These are phyloP conservation scores for Tetrapedia diversipes DNA, from an alignment of 2,888 invertebrate species.

Conservation along the genomic window DNA sequence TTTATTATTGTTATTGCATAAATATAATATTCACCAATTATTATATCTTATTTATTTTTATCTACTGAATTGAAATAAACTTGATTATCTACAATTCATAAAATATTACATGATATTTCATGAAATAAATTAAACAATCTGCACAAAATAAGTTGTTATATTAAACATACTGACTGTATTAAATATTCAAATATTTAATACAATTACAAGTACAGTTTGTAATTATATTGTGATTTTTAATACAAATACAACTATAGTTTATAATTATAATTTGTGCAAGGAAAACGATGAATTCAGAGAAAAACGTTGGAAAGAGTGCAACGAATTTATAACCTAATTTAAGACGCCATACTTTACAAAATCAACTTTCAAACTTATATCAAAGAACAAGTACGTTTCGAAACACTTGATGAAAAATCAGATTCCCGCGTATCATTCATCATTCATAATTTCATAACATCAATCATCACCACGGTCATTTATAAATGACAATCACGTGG, in stretches of 20 bases:
- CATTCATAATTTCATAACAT: slow-evolving; percentile 42
- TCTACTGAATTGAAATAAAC: background rate
- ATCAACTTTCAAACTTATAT: slow-evolving; percentile 12
- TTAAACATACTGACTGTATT: background rate
- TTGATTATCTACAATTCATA: background rate
- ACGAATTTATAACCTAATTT: slow-evolving; percentile 51
- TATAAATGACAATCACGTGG: slow-evolving; percentile 68
- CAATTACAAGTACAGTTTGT: background rate
- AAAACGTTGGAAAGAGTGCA: slow-evolving; percentile 16
- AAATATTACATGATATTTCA: background rate
- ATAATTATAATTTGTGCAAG: too few species aligned
- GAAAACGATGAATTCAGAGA: slow-evolving; percentile 18
- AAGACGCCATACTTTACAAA: slow-evolving; percentile 31
- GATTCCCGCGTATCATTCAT: slow-evolving; percentile 10
- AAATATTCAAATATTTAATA: background rate
- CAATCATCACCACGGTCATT: slow-evolving; percentile 59
- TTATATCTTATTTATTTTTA: background rate
- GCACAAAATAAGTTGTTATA: background rate
- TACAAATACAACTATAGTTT: background rate
- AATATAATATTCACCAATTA: background rate
- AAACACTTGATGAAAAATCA: background rate
- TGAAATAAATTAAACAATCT: background rate
- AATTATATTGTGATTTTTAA: slow-evolving; percentile 29
- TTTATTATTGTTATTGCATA: background rate
- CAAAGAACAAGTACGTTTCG: background rate